Base-by-base conservation (phyloP, 1,140 invertebrate species). In the Neoseiulus cucumeris region DNA sequence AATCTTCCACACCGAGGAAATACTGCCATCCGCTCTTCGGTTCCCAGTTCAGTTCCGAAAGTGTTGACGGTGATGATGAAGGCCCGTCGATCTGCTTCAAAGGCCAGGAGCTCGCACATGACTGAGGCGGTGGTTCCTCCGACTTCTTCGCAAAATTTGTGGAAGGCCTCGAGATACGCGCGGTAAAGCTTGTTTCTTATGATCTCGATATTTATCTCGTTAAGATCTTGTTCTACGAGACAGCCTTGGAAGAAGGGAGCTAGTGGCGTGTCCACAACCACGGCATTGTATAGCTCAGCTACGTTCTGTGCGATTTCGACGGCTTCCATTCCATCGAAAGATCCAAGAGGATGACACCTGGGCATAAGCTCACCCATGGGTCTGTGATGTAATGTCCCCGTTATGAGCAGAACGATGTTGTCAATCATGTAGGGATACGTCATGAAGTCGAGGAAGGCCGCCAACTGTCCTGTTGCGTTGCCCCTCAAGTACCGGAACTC, bases 351-450 rank as follows among this genome's bases (percentile, higher is more conserved):
- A 79, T 99, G 96, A 74, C 96, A 99, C 77, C 98, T 99, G 14
- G 91, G 89, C 70, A 99, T 95, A 64, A 99, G 79, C 78, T 99
- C 96, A 65, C 88, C 89, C 74, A 99, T 95, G 29, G 95, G 92
- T 68, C 96, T 81, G 76, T 98, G 95, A 79, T 99, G 95, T 28
- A 99, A 80, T 64, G 95, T 98, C 42, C 96, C 96, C 70, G 96
- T 98, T 68, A 99, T 98, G 68, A 99, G 79, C 59, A 99, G 77
- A 72, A 99, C 96, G 68, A 99, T 98, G 75, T 99, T 99, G 76
- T 99, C 96, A 76, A 99, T 99, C 96, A 99, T 99, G 75, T 99
- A 99, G 75, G 92, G 95, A 81, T 98, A 85, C 72, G 95, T 98
- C 65, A 99, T 98, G 73, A 93, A 98, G 77, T 99, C 96, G 69